Percentiles rank a stretch among this genome's conserved stretches.
phyloP scores from a whole-genome alignment of 1,140 invertebrate genomes.

The Calliopsis andreniformis region DNA sequence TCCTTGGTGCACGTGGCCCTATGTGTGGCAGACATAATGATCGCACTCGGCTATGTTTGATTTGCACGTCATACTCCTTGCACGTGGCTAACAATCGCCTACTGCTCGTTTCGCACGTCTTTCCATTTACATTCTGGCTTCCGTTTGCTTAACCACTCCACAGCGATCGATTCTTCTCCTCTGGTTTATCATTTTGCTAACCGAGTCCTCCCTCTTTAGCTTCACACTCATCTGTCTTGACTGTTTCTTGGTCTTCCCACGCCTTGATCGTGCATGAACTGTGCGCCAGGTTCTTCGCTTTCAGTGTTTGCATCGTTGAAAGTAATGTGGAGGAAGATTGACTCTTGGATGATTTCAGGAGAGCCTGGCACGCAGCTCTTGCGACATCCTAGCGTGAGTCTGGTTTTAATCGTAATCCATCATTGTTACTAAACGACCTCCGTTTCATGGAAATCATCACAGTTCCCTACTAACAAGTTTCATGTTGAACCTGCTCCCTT shows the following conservation, averaged over 20 bases:
- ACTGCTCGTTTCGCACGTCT: background rate
- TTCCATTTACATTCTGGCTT: background rate
- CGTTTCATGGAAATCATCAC: background rate
- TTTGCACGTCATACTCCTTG: slow-evolving; percentile 11
- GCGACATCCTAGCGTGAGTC: background rate
- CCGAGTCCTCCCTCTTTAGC: too few species aligned
- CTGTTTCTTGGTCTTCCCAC: background rate
- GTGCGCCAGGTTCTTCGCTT: slow-evolving; percentile 4
- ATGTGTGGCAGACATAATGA: background rate
- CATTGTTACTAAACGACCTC: slow-evolving; percentile 33
- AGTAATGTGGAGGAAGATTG: background rate
- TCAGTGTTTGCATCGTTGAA: background rate
- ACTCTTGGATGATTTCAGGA: background rate
- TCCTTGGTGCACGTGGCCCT: slow-evolving; percentile 11
- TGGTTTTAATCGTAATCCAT: slow-evolving; percentile 6
- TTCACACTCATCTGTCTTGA: background rate
- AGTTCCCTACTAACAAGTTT: background rate
- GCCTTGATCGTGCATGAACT: slow-evolving; percentile 14
- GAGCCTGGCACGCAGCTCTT: background rate
- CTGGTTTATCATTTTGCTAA: background rate
- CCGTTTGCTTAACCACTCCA: slow-evolving; percentile 18
- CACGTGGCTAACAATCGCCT: slow-evolving; percentile 27
- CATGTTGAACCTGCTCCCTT: background rate
- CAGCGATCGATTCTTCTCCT: background rate
- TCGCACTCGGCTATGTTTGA: slow-evolving; percentile 24